Base-by-base conservation (phyloP, 2,797 vertebrate genomes). In the Galagoides demidoff region DNA sequence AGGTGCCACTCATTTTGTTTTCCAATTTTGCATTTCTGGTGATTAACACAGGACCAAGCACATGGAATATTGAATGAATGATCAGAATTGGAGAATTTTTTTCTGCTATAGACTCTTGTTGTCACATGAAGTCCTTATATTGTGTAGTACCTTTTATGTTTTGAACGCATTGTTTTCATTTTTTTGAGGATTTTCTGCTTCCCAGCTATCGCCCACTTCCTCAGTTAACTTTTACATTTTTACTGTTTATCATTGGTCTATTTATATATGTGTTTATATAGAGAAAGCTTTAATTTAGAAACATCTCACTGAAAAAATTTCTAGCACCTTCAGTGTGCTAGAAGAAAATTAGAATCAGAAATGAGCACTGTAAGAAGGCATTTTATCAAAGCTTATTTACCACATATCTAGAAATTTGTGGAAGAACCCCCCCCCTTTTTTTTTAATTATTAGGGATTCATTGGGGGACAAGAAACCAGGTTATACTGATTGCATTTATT, bases 271-370 rank as follows among this genome's bases (percentile, higher is more conserved):
- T 78, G 29, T 77, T 77, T 92, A 71, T 82, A 79, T 82, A 79
- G 19, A 68, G 57, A 90, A 77, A 79, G 49, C 37, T 87, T 90
- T 92, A 49, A 34, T 82, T 78, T 86, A 55, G 27, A 89, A 92
- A 86, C 34, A 45, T 82, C 8, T 12, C n/a, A 63, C 39, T 57
- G 23, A 92, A 70, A 64, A 39, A 89, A 20, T 20, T 85, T 92
- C 63, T 81, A n/a, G 34, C 34, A 81, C 25, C 37, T 25, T 77
- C 49, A n/a, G 5, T 89, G 92, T 86, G 16, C 70, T 66, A 4
- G 57, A 71, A 78, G 76, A 66, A 83, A 92, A 61, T 43, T 84
- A 88, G 57, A 79, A 78, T 63, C 83, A 85, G 37, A 96, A 88
- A 92, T 73, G 43, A 85, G 74, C 37, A 66, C n/a, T 88, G 13